Conservation (phyloP, 2,797 vertebrate genomes). For the Neopelma chrysocephalum region DNA sequence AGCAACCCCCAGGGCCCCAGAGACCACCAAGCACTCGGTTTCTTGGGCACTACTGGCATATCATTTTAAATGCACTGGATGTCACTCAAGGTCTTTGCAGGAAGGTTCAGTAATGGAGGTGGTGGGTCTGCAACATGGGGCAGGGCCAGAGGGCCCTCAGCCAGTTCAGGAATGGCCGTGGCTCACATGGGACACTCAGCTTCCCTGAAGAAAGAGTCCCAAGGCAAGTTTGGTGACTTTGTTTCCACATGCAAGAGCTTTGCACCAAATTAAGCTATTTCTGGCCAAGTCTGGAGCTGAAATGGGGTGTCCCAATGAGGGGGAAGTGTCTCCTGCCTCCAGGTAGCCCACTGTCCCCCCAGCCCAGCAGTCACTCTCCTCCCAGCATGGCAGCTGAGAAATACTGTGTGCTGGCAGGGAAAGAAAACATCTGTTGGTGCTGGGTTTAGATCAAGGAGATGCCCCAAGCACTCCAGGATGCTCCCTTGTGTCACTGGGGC, state of each 20-base stretch:
- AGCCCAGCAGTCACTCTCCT: not conserved
- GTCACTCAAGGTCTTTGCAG: not conserved
- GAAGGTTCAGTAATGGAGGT: not conserved
- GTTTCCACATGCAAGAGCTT: not conserved
- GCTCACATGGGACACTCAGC: accelerated
- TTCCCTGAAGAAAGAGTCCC: not conserved
- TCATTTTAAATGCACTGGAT: not conserved
- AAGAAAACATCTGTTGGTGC: accelerated
- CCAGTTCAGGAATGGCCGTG: not conserved
- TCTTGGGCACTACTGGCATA: not conserved
- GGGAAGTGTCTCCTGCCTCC: not conserved
- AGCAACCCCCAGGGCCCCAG: accelerated
- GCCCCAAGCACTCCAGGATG: accelerated
- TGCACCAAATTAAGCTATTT: not conserved
- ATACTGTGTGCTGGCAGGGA: accelerated
- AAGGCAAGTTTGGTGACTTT: not conserved
- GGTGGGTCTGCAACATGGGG: not conserved
- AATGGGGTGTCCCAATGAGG: not conserved
- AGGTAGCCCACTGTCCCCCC: not conserved
- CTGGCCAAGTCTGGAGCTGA: not conserved
- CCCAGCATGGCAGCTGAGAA: not conserved
- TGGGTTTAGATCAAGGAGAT: not conserved
- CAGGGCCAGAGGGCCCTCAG: not conserved
- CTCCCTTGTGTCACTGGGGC: not conserved
- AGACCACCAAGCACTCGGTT: not conserved